Base-by-base conservation (phyloP, 2,888 invertebrate genomes). In the Drosophila maculinotata region DNA sequence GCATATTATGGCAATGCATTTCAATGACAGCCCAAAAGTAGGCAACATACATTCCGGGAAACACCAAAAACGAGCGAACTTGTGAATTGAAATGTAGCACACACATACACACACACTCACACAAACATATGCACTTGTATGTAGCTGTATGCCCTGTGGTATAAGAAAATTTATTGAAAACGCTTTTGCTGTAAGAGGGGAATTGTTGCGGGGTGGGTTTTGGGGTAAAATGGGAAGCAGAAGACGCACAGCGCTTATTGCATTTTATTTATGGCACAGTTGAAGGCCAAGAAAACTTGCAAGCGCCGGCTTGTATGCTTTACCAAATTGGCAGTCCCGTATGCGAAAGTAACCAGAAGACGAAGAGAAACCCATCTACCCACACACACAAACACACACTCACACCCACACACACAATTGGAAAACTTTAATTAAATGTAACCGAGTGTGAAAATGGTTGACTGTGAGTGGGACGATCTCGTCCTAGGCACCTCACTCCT, bases 381-480 rank as follows among this genome's bases (percentile, higher is more conserved):
- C n/a, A 51, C 33, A 26, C 14, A 30, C 39, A 26, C 7, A 14
- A 33, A 31, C 39, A n/a, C 56, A 33, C 30, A 49, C 33, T 17
- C 17, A n/a, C 25, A 6, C 14, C 23, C 1, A 33, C 12, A 36
- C 6, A 38, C 5, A 35, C 63, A 77, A 77, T 79, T 69, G 74
- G 44, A 64, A 80, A 79, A 79, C 71, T 79, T 79, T 78, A 79
- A 79, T 79, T 81, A 81, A 81, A 78, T 69, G 80, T 63, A 69
- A 44, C 41, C 53, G 39, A 51, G 74, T 70, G 69, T 70, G 64
- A 70, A 69, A 70, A 62, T 49, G 39, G 35, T 23, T 33, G 52
- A 49, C 25, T 38, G 47, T 23, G 42, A 42, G 31, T 42, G 41
- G 10, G n/a, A n/a, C n/a, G n/a, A 57, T 51, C 53, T 60, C 63